Percentiles rank a stretch among this genome's conserved stretches.
Evolutionary conservation across 2,113 vertebrate species (phyloP).

Genomic region (Cottus gobio): DNA sequence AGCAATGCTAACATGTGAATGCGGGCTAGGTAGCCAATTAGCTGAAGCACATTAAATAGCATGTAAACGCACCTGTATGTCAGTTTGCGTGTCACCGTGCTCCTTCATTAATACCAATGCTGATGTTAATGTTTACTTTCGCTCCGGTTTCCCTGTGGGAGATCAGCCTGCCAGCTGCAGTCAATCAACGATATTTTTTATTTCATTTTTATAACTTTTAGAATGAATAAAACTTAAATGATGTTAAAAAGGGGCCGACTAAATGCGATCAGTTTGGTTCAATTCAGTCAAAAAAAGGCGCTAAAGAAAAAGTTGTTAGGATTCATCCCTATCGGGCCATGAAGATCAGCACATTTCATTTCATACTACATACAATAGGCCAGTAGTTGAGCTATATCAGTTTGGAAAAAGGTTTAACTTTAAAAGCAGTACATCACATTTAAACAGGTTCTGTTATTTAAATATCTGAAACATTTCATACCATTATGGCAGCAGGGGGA

Average conservation of each 20-base stretch:
- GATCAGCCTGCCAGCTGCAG: conserved; percentile 23
- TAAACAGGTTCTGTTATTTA: conserved; percentile 5
- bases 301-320: neutral
- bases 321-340: neutral
- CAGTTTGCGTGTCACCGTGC: neutral
- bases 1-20: neutral
- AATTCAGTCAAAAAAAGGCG: neutral
- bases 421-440: neutral
- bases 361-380: neutral
- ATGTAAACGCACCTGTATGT: neutral
- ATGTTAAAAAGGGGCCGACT: neutral
- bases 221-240: neutral
- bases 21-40: neutral
- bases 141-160: conserved; percentile 11
- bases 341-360: neutral
- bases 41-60: neutral
- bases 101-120: neutral
- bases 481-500: conserved; percentile 7
- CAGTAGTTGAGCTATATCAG: neutral
- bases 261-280: neutral
- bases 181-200: conserved; percentile 1
- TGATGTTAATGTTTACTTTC: conserved; percentile 16
- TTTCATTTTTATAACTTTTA: neutral
- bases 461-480: conserved; percentile 39
- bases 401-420: neutral